These are phyloP conservation scores for Geopemphigus sp. DNA, from an alignment of 1,140 invertebrate species.

Conservation along the genomic window DNA sequence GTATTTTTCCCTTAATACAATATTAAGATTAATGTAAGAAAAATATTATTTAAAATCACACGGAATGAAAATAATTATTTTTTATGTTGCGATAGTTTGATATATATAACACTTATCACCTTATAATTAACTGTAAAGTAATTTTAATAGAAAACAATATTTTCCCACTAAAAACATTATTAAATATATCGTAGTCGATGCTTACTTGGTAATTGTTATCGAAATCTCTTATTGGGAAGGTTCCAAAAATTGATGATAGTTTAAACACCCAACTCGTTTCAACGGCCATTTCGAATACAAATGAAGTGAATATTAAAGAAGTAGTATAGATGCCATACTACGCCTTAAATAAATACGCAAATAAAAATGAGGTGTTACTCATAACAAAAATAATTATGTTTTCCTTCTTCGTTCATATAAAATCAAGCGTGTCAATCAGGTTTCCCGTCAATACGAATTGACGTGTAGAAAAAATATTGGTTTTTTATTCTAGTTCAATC, in stretches of 20 bases:
- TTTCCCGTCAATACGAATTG: not conserved
- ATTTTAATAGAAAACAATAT: not conserved
- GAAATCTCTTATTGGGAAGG: not conserved
- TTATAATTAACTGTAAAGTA: too few species aligned
- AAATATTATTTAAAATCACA: too few species aligned
- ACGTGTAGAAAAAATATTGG: not conserved
- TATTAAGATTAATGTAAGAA: too few species aligned
- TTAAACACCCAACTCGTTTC: conserved; percentile 10
- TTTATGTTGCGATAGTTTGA: not conserved
- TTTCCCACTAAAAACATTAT: not conserved
- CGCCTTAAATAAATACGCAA: conserved; percentile 5
- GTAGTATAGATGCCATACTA: not conserved
- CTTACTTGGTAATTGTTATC: not conserved
- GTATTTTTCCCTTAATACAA: too few species aligned
- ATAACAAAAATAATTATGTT: not conserved
- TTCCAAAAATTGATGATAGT: conserved; percentile 34
- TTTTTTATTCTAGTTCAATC: not conserved
- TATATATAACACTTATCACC: too few species aligned
- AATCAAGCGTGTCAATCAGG: not conserved
- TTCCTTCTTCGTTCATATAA: too few species aligned
- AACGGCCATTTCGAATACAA: not conserved
- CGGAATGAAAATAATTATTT: not conserved
- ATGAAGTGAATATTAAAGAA: not conserved
- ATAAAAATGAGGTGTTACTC: not conserved
- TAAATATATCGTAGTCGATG: not conserved